phyloP scores from a whole-genome alignment of 2,797 vertebrate species.

The Australoheros facetus region DNA sequence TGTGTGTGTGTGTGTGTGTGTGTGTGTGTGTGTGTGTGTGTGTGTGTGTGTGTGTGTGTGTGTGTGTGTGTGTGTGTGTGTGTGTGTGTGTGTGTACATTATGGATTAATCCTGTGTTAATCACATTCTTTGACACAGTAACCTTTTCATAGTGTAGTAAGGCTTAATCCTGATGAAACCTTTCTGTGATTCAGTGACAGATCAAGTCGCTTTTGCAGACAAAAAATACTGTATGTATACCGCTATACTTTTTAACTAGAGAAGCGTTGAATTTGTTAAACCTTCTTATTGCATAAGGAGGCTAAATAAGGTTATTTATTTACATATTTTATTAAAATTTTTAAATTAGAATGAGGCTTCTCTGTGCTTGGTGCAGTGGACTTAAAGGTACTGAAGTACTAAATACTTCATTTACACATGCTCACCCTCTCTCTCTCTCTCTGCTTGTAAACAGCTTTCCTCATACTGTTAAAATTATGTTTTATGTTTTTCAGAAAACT shows the following conservation, averaged over 20 bases:
- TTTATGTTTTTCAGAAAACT: too few species aligned
- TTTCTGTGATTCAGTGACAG: conserved; percentile 7
- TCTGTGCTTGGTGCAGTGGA: too few species aligned
- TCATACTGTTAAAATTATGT: too few species aligned
- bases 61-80: too few species aligned
- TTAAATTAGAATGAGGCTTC: too few species aligned
- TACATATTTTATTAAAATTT: too few species aligned
- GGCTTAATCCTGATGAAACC: conserved; percentile 58
- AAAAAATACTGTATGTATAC: not conserved
- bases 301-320: too few species aligned
- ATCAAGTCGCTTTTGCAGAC: conserved; percentile 6
- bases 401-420: too few species aligned
- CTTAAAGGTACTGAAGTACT: too few species aligned
- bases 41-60: not conserved
- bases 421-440: too few species aligned
- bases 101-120: conserved; percentile 61
- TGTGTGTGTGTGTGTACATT: not conserved
- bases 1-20: not conserved
- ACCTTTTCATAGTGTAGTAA: conserved; percentile 30
- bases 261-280: not conserved
- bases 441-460: too few species aligned
- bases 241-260: not conserved
- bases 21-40: too few species aligned
- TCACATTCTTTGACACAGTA: conserved; percentile 63
- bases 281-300: not conserved